Conservation (phyloP, 2,797 vertebrate species). For the Hydrocynus forskahlii region DNA sequence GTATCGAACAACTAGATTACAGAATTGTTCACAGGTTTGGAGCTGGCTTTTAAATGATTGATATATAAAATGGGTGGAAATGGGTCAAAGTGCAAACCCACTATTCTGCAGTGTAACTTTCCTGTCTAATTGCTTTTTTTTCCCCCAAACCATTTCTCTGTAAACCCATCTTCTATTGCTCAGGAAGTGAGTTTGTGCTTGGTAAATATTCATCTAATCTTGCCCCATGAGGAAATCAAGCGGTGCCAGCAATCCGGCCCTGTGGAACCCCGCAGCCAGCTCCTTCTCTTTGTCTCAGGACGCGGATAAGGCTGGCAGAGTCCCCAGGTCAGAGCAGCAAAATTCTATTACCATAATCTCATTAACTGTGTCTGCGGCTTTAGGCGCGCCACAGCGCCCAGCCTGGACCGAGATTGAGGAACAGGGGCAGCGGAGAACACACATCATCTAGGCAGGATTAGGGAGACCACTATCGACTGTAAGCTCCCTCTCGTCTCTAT, state of each 20-base stretch:
- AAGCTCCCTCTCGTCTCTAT: constrained; percentile 18
- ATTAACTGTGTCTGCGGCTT: constrained; percentile 79
- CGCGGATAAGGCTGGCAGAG: constrained; percentile 76
- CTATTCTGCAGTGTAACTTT: neutral
- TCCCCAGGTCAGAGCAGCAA: constrained; percentile 77
- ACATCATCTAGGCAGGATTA: constrained; percentile 46
- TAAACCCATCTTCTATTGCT: constrained; percentile 51
- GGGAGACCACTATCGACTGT: constrained; percentile 31
- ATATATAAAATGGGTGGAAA: neutral
- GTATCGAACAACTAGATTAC: too few relatives aligned
- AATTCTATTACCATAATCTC: constrained; percentile 85
- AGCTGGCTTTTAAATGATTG: neutral
- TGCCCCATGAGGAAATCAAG: constrained; percentile 64
- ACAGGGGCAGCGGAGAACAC: constrained; percentile 28
- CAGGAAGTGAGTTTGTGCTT: constrained; percentile 68
- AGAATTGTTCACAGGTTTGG: too few relatives aligned
- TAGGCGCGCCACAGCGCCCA: constrained; percentile 38
- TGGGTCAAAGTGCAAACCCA: neutral
- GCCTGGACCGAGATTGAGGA: constrained; percentile 19
- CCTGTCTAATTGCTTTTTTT: neutral
- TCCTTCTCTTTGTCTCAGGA: constrained; percentile 75
- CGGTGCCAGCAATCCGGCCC: constrained; percentile 69
- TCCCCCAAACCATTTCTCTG: neutral
- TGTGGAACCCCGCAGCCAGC: constrained; percentile 68
- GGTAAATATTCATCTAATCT: constrained; percentile 68